phyloP scores from a whole-genome alignment of 2,797 vertebrate species.

The Eurystomus glaucurus region DNA sequence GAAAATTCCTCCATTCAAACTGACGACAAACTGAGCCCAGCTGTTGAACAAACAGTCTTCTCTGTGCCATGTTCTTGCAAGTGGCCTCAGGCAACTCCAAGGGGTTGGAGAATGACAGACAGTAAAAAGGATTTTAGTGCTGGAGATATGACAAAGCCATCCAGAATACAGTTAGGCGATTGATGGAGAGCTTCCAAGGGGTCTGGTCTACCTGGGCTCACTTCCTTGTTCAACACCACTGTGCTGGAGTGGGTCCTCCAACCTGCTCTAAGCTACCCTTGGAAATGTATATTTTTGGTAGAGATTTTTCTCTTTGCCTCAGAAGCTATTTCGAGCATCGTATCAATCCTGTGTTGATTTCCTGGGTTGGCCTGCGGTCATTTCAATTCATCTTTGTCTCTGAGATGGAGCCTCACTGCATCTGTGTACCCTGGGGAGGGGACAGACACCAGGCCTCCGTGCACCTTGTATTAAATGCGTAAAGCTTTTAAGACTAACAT shows the following conservation, averaged over 20 bases:
- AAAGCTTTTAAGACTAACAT: accelerated
- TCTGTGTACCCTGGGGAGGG: accelerated
- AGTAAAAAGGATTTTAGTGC: slow-evolving; percentile 63
- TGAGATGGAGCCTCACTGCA: background rate
- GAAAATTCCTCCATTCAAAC: slow-evolving; percentile 80
- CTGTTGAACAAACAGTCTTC: slow-evolving; percentile 82
- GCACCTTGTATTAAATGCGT: background rate
- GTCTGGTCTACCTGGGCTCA: background rate
- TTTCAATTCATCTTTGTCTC: background rate
- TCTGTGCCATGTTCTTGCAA: slow-evolving; percentile 37
- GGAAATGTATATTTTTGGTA: background rate
- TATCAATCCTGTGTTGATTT: background rate
- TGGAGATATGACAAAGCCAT: background rate
- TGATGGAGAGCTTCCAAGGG: background rate
- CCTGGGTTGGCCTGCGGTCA: accelerated
- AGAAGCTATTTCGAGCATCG: background rate
- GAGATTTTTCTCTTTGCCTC: background rate
- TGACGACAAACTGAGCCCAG: slow-evolving; percentile 85
- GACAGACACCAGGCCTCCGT: accelerated
- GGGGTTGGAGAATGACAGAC: slow-evolving; percentile 47
- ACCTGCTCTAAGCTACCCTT: background rate
- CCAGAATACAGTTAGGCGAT: background rate
- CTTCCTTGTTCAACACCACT: accelerated
- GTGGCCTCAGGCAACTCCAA: slow-evolving; percentile 20
- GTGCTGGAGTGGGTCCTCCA: background rate